Evolutionary conservation across 2,113 vertebrate genomes (phyloP).

Genomic region (Colius striatus): DNA sequence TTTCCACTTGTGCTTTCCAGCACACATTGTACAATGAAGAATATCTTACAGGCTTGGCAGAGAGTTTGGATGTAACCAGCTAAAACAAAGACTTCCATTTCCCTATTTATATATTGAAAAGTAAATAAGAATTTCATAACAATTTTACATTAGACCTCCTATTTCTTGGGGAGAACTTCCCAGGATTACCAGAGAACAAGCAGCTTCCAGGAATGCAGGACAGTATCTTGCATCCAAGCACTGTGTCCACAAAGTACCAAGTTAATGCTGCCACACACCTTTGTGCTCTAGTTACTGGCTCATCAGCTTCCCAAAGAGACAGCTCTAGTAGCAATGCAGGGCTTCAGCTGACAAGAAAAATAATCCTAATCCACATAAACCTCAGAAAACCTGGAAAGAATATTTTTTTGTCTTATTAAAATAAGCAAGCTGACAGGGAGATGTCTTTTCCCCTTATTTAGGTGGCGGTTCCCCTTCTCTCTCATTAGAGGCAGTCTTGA

Average conservation of each 20-base stretch:
- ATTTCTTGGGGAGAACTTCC: background rate
- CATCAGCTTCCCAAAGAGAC: background rate
- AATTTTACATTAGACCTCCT: background rate
- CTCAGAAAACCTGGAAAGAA: background rate
- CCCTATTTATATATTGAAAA: background rate
- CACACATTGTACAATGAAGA: accelerated
- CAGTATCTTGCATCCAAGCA: background rate
- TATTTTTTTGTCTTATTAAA: background rate
- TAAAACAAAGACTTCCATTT: background rate
- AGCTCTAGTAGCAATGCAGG: background rate
- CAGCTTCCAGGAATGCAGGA: background rate
- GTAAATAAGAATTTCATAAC: background rate
- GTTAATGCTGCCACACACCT: background rate
- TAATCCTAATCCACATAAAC: background rate
- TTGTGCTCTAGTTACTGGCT: background rate
- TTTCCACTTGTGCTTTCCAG: background rate
- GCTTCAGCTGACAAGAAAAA: background rate
- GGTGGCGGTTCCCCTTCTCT: background rate
- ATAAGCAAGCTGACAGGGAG: background rate
- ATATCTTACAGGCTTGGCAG: background rate
- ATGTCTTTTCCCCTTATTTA: background rate
- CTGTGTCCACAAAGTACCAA: background rate
- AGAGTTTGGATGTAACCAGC: background rate
- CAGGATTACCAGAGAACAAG: background rate
- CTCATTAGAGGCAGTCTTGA: background rate